Base-by-base conservation (phyloP, 2,888 invertebrate species). In the Caenorhabditis angaria region DNA sequence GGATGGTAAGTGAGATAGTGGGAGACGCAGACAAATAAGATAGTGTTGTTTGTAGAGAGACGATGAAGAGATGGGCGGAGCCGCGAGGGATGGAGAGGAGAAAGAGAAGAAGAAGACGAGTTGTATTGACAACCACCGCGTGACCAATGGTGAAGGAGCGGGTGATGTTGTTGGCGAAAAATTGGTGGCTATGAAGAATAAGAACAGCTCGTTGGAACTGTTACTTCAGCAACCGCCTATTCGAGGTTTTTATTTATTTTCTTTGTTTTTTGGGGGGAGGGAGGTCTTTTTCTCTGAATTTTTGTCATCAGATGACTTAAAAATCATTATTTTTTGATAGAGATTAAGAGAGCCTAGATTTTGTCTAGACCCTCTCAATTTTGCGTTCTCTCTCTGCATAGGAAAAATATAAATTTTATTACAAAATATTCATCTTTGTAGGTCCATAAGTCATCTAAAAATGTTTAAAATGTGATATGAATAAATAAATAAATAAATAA, bases 121-220 rank as follows among this genome's bases (percentile, higher is more conserved):
- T 20, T 54, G 25, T 20, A 28, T 27, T n/a, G 28, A 28, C 54
- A 24, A 24, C 28, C 6, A 27, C 18, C 27, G 28, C 28, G 25
- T 24, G 25, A 28, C 28, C 28, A 54, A 28, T 25, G 18, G 25
- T 54, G 54, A 10, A 10, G 22, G 54, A 14, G n/a, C 48, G 10
- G 51, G 24, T 51, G 54, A 14, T 27, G 56, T 20, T 12, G 28
- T 25, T 18, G 35, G 14, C 12, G 35, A 25, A 56, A 35, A 25
- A n/a, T 24, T 35, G 24, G 25, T 14, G 14, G 20, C 55, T n/a
- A 53, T 29, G 29, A 55, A 12, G 5, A 32, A 10, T n/a, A 29
- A 35, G 24, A 58, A 58, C n/a, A 58, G 58, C 25, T 47, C 14
- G 27, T 58, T 58, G 58, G 41, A 58, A 58, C 35, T 47, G 25